phyloP scores from a whole-genome alignment of 2,113 vertebrate genomes.

The Bos javanicus region DNA sequence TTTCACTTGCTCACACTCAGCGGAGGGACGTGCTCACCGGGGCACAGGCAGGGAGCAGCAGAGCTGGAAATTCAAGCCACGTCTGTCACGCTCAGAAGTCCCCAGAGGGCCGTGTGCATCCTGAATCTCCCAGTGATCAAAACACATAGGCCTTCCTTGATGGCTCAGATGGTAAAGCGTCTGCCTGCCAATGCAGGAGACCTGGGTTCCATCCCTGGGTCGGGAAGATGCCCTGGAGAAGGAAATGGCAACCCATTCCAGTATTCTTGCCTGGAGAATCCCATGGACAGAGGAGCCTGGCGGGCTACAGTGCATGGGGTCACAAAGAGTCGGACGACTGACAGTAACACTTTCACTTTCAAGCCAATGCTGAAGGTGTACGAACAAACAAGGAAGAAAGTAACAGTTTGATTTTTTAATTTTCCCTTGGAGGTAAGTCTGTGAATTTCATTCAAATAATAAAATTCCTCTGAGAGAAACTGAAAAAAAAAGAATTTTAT shows the following conservation, averaged over 20 bases:
- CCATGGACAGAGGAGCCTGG: not conserved
- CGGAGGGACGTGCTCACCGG: fast-evolving
- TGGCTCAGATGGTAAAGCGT: not conserved
- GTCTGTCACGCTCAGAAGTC: fast-evolving
- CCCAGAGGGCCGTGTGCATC: fast-evolving
- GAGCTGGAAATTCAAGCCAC: not conserved
- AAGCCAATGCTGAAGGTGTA: conserved; percentile 30
- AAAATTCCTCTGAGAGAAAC: conserved; percentile 58
- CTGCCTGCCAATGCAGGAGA: not conserved
- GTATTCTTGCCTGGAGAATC: not conserved
- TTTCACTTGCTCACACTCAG: fast-evolving
- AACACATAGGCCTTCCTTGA: not conserved
- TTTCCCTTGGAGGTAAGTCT: conserved; percentile 58
- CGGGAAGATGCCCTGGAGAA: not conserved
- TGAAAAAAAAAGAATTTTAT: not conserved
- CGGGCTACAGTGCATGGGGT: not conserved
- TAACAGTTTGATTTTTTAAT: conserved; percentile 51
- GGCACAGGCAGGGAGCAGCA: not conserved
- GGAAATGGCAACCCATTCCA: not conserved
- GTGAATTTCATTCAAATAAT: conserved; percentile 74
- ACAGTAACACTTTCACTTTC: not conserved
- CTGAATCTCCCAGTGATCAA: not conserved
- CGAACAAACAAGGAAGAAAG: conserved; percentile 59
- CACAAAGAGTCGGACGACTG: not conserved
- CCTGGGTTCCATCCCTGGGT: not conserved